Evolutionary conservation across 2,888 invertebrate genomes (phyloP).

Genomic region (Myathropa florea): DNA sequence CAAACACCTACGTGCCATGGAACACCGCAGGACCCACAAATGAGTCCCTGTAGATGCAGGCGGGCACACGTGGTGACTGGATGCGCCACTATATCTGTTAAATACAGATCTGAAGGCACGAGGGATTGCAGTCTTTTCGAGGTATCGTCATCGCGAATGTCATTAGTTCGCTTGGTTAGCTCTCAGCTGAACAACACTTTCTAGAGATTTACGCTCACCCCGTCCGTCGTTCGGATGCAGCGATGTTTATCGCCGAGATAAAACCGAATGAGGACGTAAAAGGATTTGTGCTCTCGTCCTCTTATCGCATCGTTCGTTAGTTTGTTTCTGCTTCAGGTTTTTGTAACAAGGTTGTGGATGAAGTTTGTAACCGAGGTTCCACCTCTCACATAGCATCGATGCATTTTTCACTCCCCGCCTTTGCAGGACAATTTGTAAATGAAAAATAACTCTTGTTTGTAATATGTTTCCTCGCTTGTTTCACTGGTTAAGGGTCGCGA

Average conservation of each 20-base stretch:
- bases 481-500: too few relatives aligned
- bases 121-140: constrained; percentile 2
- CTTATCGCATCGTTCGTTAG: neutral
- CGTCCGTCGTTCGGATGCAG: neutral
- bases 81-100: neutral
- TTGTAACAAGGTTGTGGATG: neutral
- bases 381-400: neutral
- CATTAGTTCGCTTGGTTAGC: constrained; percentile 26
- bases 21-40: constrained; percentile 22
- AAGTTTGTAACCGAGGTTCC: neutral
- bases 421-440: neutral
- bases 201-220: constrained; percentile 13
- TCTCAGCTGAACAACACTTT: constrained; percentile 24
- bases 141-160: neutral
- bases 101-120: neutral
- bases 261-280: neutral
- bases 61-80: neutral
- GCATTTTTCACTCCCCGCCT: neutral
- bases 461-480: neutral
- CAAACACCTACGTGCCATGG: constrained; percentile 31
- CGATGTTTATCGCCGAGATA: constrained; percentile 4
- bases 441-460: neutral
- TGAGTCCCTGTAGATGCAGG: neutral
- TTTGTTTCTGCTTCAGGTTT: neutral
- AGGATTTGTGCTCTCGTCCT: neutral